Evolutionary conservation across 1,140 invertebrate species (phyloP), one percentile per base, ranked within the genome.

Genomic region (Sycobia sp.): DNA sequence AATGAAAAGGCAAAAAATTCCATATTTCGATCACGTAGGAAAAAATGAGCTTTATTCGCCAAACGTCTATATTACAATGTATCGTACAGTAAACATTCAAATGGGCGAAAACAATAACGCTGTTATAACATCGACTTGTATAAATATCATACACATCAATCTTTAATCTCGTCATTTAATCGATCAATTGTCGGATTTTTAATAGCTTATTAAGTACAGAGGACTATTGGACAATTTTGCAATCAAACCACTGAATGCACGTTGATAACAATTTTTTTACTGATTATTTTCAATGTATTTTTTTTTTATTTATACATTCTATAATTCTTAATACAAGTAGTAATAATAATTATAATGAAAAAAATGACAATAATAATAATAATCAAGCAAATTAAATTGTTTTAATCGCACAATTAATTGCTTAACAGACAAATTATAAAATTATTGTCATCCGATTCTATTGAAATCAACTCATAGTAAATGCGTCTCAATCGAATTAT

Each of bases 11-110:
- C 46, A 8, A 10, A 50, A 32, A 29, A 32, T 22, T 50, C 23
- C 18, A 29, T 41, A 27, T 50, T 8, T 14, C 20, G 23, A 39
- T 55, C 47, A 53, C 11, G 59, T 66, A 68, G 57, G 68, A 73
- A 79, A n/a, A 78, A 78, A 76, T 69, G 77, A 79, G 76, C 75
- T 79, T 78, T 79, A 79, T 79, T 79, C 71, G 72, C 73, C 67
- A 75, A 79, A 79, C 76, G 71, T 73, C 68, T 77, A 77, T 79
- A 78, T 79, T 79, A 79, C 77, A 79, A 78, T 76, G 72, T 77
- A 79, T 77, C 53, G 65, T 78, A 79, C 75, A 79, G 69, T 78
- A 78, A 78, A 79, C 75, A 79, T 74, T 78, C 73, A 79, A 79
- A 78, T 69, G 68, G 72, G 67, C 66, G 75, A 72, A 76, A 78